Base-by-base conservation (phyloP, 2,888 invertebrate species). In the Drosophila paramelanica region DNA sequence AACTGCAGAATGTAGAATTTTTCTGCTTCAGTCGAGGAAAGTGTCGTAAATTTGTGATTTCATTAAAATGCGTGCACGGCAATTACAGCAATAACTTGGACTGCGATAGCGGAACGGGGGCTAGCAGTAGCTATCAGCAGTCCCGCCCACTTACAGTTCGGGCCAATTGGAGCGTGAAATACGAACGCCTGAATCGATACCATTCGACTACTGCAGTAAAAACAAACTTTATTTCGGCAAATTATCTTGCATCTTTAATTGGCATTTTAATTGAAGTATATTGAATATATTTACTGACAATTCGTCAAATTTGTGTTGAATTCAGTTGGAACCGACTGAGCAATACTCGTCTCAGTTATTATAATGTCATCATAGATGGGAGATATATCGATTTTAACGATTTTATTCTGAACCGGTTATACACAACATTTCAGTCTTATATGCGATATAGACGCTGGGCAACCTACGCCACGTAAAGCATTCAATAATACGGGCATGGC, bases 31-130 rank as follows among this genome's bases (percentile, higher is more conserved):
- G 55, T 81, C 81, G 79, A 57, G 79, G 79, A 77, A 74, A 74
- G 68, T 74, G 81, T 74, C 70, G 78, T 83, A 83, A 78, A 78
- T 78, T 84, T 88, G 62, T 75, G 74, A 87, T 84, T 89, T 77
- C 67, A 84, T 79, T 87, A 87, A 77, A 64, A 86, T 78, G 83
- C 74, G 67, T 77, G 46, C 42, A 33, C 33, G 20, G 53, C 60
- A 57, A 47, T 47, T 47, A 42, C 42, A 65, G 57, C 61, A 67
- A 47, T 57, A 64, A 53, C 46, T 65, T 36, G 27, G 42, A 20
- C n/a, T 5, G 14, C 20, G 14, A 5, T 2, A 8, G 17, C 11
- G 5, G 11, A 6, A 6, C 13, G 13, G 5, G 36, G 11, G 8
- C 0, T 1, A 14, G 11, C 10, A 1, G 25, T 14, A 6, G 43